phyloP scores from a whole-genome alignment of 2,797 vertebrate species.

The Acipenser oxyrinchus region DNA sequence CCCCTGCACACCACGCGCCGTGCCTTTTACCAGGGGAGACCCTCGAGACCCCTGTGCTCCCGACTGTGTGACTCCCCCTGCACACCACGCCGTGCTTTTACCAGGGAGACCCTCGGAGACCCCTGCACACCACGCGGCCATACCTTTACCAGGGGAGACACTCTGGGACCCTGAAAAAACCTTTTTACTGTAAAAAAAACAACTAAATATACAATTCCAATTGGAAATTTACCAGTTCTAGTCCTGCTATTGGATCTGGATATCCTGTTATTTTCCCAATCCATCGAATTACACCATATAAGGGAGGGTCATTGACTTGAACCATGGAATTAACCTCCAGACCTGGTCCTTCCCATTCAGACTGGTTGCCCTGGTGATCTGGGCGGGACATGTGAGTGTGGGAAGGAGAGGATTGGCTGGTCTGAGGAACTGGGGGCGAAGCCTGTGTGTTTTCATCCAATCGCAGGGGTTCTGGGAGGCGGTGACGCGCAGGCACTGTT shows the following conservation, averaged over 20 bases:
- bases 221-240: slow-evolving; percentile 63
- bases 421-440: not conserved
- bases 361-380: not conserved
- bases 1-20: too few species aligned
- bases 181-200: too few species aligned
- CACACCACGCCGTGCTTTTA: too few species aligned
- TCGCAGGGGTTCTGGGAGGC: slow-evolving; percentile 25
- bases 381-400: slow-evolving; percentile 28
- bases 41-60: too few species aligned
- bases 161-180: too few species aligned
- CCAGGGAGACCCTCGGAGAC: too few species aligned
- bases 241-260: slow-evolving; percentile 55
- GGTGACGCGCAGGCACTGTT: not conserved
- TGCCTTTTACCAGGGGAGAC: too few species aligned
- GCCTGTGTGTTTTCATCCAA: slow-evolving; percentile 34
- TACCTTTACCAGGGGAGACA: too few species aligned
- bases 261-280: slow-evolving; percentile 54
- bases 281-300: slow-evolving; percentile 73
- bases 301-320: slow-evolving; percentile 68
- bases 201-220: not conserved
- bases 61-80: too few species aligned
- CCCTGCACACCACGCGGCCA: too few species aligned
- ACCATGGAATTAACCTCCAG: slow-evolving; percentile 71
- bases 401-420: slow-evolving; percentile 14
- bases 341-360: slow-evolving; percentile 23